Conservation (phyloP, 2,797 vertebrate genomes). For the Brachymystax lenok region DNA sequence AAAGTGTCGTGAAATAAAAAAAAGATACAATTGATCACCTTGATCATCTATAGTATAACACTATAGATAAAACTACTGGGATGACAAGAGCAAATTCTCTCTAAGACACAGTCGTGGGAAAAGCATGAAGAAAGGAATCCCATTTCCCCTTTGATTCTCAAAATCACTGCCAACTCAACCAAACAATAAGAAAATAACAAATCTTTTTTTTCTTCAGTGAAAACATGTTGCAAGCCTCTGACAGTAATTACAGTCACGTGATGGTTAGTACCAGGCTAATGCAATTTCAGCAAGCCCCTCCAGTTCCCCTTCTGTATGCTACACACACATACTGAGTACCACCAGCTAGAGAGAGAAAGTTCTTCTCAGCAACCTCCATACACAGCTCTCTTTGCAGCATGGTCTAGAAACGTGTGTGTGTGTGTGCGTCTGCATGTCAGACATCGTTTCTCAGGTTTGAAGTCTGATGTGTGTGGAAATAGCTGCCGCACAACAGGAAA, state of each 20-base stretch:
- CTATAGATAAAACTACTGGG: not conserved
- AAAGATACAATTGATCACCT: too few relatives aligned
- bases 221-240: slow-evolving; percentile 73
- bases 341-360: not conserved
- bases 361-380: not conserved
- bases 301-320: slow-evolving; percentile 72
- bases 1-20: too few relatives aligned
- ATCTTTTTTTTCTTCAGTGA: slow-evolving; percentile 43
- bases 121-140: slow-evolving; percentile 48
- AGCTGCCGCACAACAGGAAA: slow-evolving; percentile 37
- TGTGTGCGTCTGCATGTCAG: not conserved
- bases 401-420: not conserved
- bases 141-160: slow-evolving; percentile 62
- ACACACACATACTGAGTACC: not conserved
- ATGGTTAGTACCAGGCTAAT: slow-evolving; percentile 68
- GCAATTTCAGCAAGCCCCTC: slow-evolving; percentile 77
- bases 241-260: slow-evolving; percentile 75
- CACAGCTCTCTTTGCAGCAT: not conserved
- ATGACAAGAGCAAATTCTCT: not conserved
- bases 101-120: slow-evolving; percentile 36
- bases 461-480: not conserved
- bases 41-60: too few relatives aligned
- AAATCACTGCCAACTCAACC: slow-evolving; percentile 55
- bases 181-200: slow-evolving; percentile 40
- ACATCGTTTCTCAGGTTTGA: not conserved